Evolutionary conservation across 2,797 vertebrate genomes (phyloP), one percentile per base, ranked within the genome.

Genomic region (Oreochromis grahami): DNA sequence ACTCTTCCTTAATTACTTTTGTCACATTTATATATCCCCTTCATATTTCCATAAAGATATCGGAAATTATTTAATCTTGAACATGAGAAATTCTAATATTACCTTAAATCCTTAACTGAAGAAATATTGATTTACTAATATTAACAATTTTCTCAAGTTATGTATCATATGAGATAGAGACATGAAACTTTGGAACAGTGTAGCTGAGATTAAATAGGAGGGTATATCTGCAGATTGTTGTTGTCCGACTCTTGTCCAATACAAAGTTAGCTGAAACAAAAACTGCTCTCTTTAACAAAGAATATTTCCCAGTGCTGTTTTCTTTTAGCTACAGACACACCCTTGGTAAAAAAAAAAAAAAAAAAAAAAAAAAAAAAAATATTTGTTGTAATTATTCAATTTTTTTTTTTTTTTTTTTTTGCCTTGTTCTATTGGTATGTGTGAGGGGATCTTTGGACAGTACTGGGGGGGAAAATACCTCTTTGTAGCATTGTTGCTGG

Each of bases 221-320:
- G 4, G 10, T 63, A 36, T 36, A 38, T n/a, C 1, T 63, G 58
- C 6, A 63, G 19, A 12, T 63, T 63, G 4, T 36, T 36, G 17
- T 36, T 36, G 32, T 63, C 58, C 4, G 6, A 63, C 17, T 38
- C 32, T 7, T 36, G 58, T 36, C 32, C 32, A 63, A 36, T n/a
- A 36, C 4, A 63, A 12, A 63, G 19, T 63, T 38, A 36, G 32
- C 12, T 36, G 10, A 19, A 63, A 63, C 32, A 38, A 36, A 36
- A n/a, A n/a, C 11, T 12, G 10, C 26, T 1, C 58, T 36, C 1
- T 6, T n/a, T 36, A 36, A 6, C 0, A 58, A 63, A 63, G 0
- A 36, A 12, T 6, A 34, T 36, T n/a, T 63, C 32, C 19, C 32
- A n/a, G 17, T 36, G 58, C 58, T 13, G 17, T 55, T 55, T 55